These are phyloP conservation scores for Euclidia mi DNA, from an alignment of 2,888 invertebrate species.

Conservation along the genomic window DNA sequence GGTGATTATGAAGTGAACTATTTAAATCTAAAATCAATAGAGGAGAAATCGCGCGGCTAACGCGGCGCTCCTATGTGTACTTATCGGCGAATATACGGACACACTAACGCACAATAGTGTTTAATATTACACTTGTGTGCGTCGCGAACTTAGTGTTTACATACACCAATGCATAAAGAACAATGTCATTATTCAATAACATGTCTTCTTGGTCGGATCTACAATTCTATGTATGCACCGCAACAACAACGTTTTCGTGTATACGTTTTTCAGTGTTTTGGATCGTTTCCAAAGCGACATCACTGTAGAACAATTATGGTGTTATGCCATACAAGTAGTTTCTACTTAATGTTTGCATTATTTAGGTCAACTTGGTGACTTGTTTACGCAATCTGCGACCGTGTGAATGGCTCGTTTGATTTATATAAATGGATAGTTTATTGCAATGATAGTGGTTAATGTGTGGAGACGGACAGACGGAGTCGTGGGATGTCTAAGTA, in stretches of 20 bases:
- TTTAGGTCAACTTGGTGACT: conserved; percentile 40
- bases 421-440: conserved; percentile 15
- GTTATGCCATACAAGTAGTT: conserved; percentile 32
- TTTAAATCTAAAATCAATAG: conserved; percentile 84
- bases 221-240: conserved; percentile 71
- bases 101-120: conserved; percentile 62
- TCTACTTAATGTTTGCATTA: conserved; percentile 29
- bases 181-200: conserved; percentile 83
- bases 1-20: conserved; percentile 69
- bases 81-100: conserved; percentile 74
- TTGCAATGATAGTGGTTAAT: conserved; percentile 6
- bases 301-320: conserved; percentile 43
- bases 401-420: conserved; percentile 1
- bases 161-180: conserved; percentile 78
- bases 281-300: conserved; percentile 58
- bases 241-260: conserved; percentile 33
- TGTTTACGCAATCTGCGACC: conserved; percentile 20
- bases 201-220: conserved; percentile 63
- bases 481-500: conserved; percentile 4
- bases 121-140: conserved; percentile 64
- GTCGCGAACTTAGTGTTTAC: conserved; percentile 70
- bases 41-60: conserved; percentile 79
- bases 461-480: conserved; percentile 5
- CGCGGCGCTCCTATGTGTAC: conserved; percentile 76
- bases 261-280: conserved; percentile 64